Conservation (phyloP, 2,888 invertebrate genomes). For the Archips crataeganus region DNA sequence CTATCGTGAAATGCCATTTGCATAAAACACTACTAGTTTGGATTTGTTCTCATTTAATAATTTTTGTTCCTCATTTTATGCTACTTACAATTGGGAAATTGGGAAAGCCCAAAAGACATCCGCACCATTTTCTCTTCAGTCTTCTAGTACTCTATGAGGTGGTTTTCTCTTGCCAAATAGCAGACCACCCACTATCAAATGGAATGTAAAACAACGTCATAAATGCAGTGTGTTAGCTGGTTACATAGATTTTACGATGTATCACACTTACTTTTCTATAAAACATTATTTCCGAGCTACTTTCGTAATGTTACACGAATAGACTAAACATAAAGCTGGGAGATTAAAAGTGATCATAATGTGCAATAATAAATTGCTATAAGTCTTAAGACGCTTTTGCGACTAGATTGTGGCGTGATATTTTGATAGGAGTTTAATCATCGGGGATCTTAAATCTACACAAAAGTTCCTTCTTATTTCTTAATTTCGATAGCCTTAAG, state of each 20-base stretch:
- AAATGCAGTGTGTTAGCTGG: constrained; percentile 38
- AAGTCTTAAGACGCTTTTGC: constrained; percentile 4
- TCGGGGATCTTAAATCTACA: not conserved
- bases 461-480: not conserved
- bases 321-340: constrained; percentile 22
- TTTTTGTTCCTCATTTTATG: not conserved
- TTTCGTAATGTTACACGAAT: constrained; percentile 47
- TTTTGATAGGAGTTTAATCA: not conserved
- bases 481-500: not conserved
- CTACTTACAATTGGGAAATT: not conserved
- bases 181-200: not conserved
- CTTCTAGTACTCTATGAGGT: too few relatives aligned
- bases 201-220: constrained; percentile 16
- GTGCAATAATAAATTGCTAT: constrained; percentile 1
- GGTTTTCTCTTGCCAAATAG: too few relatives aligned
- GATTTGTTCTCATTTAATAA: constrained; percentile 12
- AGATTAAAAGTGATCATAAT: constrained; percentile 49
- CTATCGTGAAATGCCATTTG: constrained; percentile 61
- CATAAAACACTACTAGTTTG: constrained; percentile 38
- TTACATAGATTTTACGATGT: constrained; percentile 50
- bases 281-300: constrained; percentile 46
- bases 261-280: constrained; percentile 51
- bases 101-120: not conserved
- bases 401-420: not conserved
- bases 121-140: not conserved